A percentile compares a stretch with the other conserved stretches of the same genome.
phyloP scores from a whole-genome alignment of 2,797 vertebrate genomes.

The Gymnopithys bicolor region DNA sequence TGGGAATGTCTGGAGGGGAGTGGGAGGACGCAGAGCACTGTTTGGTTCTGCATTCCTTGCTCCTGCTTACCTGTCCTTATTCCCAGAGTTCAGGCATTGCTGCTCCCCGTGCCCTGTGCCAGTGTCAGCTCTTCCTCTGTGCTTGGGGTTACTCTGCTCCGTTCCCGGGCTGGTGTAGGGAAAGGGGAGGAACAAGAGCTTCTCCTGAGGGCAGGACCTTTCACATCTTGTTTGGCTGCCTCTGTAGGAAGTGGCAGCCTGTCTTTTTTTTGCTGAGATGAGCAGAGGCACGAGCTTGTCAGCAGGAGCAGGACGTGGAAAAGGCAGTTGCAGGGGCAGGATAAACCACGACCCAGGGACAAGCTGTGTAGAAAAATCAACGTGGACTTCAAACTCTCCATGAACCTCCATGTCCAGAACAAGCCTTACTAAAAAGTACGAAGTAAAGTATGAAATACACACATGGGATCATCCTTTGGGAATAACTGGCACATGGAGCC shows the following conservation, averaged over 20 bases:
- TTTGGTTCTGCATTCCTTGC: not conserved
- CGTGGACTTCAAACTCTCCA: not conserved
- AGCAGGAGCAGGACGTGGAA: not conserved
- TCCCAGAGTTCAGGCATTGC: fast-evolving
- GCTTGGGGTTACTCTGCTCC: not conserved
- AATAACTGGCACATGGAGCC: not conserved
- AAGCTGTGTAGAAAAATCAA: not conserved
- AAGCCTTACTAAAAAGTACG: not conserved
- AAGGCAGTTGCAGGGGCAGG: not conserved
- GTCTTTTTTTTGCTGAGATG: not conserved
- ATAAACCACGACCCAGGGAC: not conserved
- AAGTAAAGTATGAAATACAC: not conserved
- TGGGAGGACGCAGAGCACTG: not conserved
- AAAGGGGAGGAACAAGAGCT: not conserved
- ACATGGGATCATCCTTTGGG: not conserved
- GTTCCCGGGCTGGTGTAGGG: not conserved
- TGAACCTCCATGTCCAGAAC: not conserved
- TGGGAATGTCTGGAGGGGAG: not conserved
- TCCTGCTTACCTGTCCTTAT: not conserved
- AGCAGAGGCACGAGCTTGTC: not conserved
- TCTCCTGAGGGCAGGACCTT: conserved; percentile 40
- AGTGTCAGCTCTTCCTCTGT: not conserved
- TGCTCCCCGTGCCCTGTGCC: not conserved
- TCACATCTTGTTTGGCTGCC: conserved; percentile 28
- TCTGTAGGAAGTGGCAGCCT: conserved; percentile 9